Evolutionary conservation across 2,113 vertebrate genomes (phyloP), one percentile per base, ranked within the genome.

Genomic region (Pantherophis guttatus): DNA sequence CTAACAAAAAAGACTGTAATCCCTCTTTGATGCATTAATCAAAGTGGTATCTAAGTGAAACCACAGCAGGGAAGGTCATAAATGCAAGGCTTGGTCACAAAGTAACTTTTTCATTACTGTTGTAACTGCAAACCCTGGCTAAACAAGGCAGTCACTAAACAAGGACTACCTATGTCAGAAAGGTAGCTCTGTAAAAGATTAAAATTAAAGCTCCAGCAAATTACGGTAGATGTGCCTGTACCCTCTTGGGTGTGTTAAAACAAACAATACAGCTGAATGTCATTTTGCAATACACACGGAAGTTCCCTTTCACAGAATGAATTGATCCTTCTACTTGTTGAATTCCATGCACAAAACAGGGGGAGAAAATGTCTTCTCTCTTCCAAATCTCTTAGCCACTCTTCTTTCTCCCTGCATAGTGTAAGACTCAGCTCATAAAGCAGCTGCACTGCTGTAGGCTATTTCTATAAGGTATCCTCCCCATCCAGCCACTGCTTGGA

Each of bases 381-480:
- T 92, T 94, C 86, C 94, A 90, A 89, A 90, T 90, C 8, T 89
- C 19, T 44, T 90, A 21, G 75, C 39, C 21, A 17, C 33, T 65
- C 29, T 87, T 52, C 33, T 39, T 10, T 33, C 87, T 39, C 92
- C 39, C n/a, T 44, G 17, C 39, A 33, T 19, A 3, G 3, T 0
- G 53, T 15, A 90, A 39, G 85, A 91, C 52, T 11, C 94, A 94
- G 94, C 94, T 94, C 95, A 89, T 93, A 94, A 96, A 92, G 90
- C 89, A 93, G 33, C 86, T 91, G 94, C 92, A 95, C 53, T 89
- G 4, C 53, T 90, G 1, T 91, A 85, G 75, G 65, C 93, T 54
- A 93, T 93, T 96, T 96, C 95, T 95, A 95, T 93, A 95, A 94
- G 89, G 90, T 92, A 92, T 94, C 15, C 62, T 57, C n/a, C 23